Evolutionary conservation across 2,888 invertebrate species (phyloP), one percentile per base, ranked within the genome.

Genomic region (Leptarthrus brevirostris): DNA sequence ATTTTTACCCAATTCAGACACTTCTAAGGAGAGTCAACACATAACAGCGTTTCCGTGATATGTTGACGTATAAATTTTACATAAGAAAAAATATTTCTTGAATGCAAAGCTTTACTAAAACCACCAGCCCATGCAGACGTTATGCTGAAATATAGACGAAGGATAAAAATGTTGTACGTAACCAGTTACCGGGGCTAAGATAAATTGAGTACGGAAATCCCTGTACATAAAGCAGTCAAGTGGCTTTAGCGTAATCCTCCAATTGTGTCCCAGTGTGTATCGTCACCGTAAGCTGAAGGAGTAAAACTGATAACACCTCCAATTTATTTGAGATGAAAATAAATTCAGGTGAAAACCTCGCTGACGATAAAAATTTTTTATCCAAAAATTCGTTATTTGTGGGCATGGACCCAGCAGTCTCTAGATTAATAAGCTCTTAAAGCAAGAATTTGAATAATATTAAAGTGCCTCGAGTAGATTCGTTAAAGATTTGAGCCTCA

Each of bases 201-300:
- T 56, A 56, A 56, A 56, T 56, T 56, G 56, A 30, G 56, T 56
- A 56, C 56, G 56, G 56, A 56, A 56, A 56, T 56, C 56, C 56
- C 30, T 56, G 56, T 56, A 56, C 56, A 56, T 56, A 56, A 56
- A 56, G 56, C 56, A 56, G 56, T 56, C 56, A 56, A 56, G 56
- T 56, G 56, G 56, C 56, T 56, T 56, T 56, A 16, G 56, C 16
- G 56, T 56, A 56, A 56, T 56, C 56, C 56, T 14, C 30, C 56
- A 56, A 56, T 56, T 56, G 56, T 56, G 56, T 56, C 56, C 8
- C 56, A 10, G 56, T 30, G 56, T 56, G 56, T 30, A 56, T 56
- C 30, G 56, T 56, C 56, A 56, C 56, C 56, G 56, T 56, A 30
- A 56, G 3, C 56, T 30, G 30, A 30, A 10, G 56, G 56, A 56